These are phyloP conservation scores for Pseudobourletiella spinata DNA, from an alignment of 1,140 invertebrate species.

Conservation along the genomic window DNA sequence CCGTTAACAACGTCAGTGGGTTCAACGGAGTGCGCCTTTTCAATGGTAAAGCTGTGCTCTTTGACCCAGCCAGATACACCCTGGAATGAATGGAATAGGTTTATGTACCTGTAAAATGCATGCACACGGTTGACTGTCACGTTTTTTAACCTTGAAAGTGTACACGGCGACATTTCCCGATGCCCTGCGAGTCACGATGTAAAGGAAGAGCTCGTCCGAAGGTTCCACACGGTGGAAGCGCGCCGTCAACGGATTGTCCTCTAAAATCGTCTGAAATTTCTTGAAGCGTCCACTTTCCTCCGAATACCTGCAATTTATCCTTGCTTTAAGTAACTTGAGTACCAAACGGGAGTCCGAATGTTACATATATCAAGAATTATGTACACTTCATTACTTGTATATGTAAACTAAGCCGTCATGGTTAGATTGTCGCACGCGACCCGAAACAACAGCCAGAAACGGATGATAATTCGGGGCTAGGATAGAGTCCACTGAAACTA, in stretches of 20 bases:
- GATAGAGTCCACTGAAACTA: constrained; percentile 5
- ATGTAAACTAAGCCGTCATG: constrained; percentile 8
- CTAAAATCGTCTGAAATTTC: constrained; percentile 9
- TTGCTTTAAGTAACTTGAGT: neutral
- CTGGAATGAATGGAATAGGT: neutral
- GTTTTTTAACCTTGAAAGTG: constrained; percentile 2
- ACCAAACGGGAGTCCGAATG: neutral
- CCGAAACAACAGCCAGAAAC: constrained; percentile 2
- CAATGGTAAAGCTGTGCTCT: constrained; percentile 6
- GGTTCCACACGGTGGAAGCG: neutral
- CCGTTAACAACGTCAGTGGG: neutral
- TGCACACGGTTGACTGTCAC: neutral
- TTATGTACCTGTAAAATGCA: neutral
- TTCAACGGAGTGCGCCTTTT: neutral
- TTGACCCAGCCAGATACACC: constrained; percentile 6
- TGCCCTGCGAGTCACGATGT: neutral
- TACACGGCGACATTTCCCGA: constrained; percentile 5
- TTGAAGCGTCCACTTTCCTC: neutral
- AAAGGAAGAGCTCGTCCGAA: constrained; percentile 10
- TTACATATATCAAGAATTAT: neutral
- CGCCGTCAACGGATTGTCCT: constrained; percentile 2
- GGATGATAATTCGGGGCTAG: neutral
- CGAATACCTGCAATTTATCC: constrained; percentile 4
- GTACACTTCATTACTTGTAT: neutral
- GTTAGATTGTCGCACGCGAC: neutral